Evolutionary conservation across 1,140 invertebrate species (phyloP).

Genomic region (Meteorus sp.): DNA sequence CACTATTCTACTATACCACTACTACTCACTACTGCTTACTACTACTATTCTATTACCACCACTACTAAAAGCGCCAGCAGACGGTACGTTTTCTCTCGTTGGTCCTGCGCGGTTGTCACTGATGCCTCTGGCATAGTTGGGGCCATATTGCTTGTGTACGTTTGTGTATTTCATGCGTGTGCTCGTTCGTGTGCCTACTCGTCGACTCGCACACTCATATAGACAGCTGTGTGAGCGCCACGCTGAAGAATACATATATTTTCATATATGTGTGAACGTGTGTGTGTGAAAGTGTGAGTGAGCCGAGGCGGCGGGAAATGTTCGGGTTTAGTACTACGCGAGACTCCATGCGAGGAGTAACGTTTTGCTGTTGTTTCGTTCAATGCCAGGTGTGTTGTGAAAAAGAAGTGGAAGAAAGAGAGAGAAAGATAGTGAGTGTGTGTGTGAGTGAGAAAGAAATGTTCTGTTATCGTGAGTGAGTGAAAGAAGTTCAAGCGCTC

Average conservation of each 20-base stretch:
- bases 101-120: conserved; percentile 6
- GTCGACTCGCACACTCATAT: too few relatives aligned
- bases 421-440: too few relatives aligned
- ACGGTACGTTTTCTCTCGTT: neutral
- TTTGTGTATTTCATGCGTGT: neutral
- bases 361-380: conserved; percentile 6
- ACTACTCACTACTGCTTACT: neutral
- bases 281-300: neutral
- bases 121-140: neutral
- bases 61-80: neutral
- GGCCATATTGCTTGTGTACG: neutral
- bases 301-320: conserved; percentile 21
- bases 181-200: neutral
- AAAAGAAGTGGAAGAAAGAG: too few relatives aligned
- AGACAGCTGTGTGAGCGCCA: too few relatives aligned
- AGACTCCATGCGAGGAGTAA: conserved; percentile 14
- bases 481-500: neutral
- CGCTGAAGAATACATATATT: too few relatives aligned
- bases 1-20: neutral
- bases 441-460: too few relatives aligned
- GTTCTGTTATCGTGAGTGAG: neutral
- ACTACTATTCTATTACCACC: neutral
- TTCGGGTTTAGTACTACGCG: conserved; percentile 24
- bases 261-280: neutral
- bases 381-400: conserved; percentile 3